Evolutionary conservation across 2,113 vertebrate species (phyloP).

Genomic region (Pomatostomus ruficeps): DNA sequence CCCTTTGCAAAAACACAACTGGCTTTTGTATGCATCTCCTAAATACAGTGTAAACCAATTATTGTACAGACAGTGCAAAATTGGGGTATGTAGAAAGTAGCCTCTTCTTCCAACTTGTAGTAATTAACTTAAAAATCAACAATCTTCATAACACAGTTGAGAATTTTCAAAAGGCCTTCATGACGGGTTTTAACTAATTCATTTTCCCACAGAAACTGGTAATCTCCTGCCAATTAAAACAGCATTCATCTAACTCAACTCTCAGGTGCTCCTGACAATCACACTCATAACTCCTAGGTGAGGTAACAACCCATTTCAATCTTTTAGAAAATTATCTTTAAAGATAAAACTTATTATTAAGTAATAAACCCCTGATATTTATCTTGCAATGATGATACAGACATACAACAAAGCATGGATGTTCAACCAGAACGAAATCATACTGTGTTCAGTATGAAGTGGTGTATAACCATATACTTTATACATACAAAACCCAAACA

Average conservation of each 20-base stretch:
- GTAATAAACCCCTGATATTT: not conserved
- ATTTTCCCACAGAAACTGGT: not conserved
- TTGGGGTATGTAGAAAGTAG: not conserved
- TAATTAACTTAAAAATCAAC: not conserved
- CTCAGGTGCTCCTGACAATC: not conserved
- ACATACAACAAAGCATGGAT: not conserved
- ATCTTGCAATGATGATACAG: not conserved
- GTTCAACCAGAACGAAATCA: not conserved
- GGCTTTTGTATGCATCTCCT: not conserved
- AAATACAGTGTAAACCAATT: not conserved
- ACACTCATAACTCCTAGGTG: not conserved
- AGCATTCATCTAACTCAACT: not conserved
- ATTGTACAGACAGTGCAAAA: not conserved
- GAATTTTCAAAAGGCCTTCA: not conserved
- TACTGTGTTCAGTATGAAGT: not conserved
- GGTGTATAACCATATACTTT: not conserved
- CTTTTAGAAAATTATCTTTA: constrained; percentile 7
- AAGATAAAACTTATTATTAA: constrained; percentile 35
- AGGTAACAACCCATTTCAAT: not conserved
- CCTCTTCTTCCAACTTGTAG: not conserved
- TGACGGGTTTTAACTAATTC: not conserved
- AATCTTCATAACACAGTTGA: not conserved
- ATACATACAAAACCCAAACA: not conserved
- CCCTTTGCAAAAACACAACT: not conserved
- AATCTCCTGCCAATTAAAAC: not conserved